A percentile compares a stretch with the other conserved stretches of the same genome.
Evolutionary conservation across 2,797 vertebrate genomes (phyloP).

Genomic region (Erethizon dorsatum): DNA sequence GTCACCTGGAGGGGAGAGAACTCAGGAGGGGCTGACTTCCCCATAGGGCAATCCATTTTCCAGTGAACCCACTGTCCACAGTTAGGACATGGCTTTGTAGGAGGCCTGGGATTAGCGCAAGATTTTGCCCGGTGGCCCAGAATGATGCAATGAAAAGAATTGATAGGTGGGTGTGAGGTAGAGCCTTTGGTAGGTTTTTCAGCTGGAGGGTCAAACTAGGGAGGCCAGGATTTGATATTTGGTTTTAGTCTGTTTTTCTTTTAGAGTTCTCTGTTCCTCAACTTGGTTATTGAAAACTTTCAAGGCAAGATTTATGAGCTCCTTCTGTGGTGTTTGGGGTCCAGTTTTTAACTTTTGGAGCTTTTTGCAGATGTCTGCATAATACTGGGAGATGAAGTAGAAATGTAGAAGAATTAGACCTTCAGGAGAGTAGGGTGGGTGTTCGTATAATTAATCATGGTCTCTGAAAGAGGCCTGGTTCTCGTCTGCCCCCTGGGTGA

Average conservation of each 20-base stretch:
- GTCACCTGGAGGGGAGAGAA: not conserved
- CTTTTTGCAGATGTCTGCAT: not conserved
- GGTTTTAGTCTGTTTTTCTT: not conserved
- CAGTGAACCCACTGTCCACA: not conserved
- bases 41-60: not conserved
- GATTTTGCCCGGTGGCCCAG: not conserved
- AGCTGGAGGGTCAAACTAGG: not conserved
- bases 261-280: not conserved
- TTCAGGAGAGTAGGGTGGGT: not conserved
- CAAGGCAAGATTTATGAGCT: not conserved
- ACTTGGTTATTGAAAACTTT: not conserved
- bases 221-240: not conserved
- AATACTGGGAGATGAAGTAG: not conserved
- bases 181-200: not conserved
- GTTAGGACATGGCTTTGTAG: not conserved
- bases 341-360: not conserved
- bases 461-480: not conserved
- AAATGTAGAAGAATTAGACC: not conserved
- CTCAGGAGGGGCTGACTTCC: too few relatives aligned
- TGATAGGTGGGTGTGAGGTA: not conserved
- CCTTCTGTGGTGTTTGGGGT: not conserved
- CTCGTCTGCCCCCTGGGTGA: not conserved
- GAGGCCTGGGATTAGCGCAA: not conserved
- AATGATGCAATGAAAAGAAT: too few relatives aligned
- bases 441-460: not conserved